Evolutionary conservation across 2,888 invertebrate species (phyloP), one percentile per base, ranked within the genome.

Genomic region (Poecilus cupreus): DNA sequence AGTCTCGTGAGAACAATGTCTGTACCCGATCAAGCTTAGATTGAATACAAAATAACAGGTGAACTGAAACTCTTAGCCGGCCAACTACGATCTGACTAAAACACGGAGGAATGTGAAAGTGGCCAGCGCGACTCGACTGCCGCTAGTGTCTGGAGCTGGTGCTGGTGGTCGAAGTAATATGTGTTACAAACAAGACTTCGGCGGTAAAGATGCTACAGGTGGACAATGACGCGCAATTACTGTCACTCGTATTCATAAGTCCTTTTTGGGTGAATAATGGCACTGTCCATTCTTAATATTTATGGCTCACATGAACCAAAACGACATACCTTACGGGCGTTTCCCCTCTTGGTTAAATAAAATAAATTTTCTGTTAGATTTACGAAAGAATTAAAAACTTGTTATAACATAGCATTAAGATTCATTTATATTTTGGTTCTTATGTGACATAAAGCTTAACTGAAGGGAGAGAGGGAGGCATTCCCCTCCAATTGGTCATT

Each of bases 41-140:
- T 68, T 13, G 68, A n/a, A 68, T 26, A 26, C 60, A 10, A 18
- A 37, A 68, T 16, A 68, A 68, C 68, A 68, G 68, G 68, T 68
- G 39, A 32, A 37, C 20, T 68, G 37, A 68, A 68, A 68, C 68
- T 60, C 26, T n/a, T 26, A 32, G 60, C 60, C 18, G 60, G 60
- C 26, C 60, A 60, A 60, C 60, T 20, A 54, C 26, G 18, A 51
- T 11, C 24, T 49, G 49, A 76, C 75, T 75, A 24, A 46, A 75
- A 37, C 37, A 18, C 76, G 37, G 18, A 22, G 77, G 77, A 78
- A 78, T 78, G 77, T 78, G 77, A 78, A 78, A 78, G 77, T 78
- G 43, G 57, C 24, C 24, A 54, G 54, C 54, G 5, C 5, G 18
- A 10, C 8, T 22, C 5, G 18, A 10, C 8, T 22, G 57, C 24